Percentiles rank a stretch among this genome's conserved stretches.
These are phyloP conservation scores for Myotis vivesi DNA, from an alignment of 2,797 vertebrate genomes.

Conservation along the genomic window DNA sequence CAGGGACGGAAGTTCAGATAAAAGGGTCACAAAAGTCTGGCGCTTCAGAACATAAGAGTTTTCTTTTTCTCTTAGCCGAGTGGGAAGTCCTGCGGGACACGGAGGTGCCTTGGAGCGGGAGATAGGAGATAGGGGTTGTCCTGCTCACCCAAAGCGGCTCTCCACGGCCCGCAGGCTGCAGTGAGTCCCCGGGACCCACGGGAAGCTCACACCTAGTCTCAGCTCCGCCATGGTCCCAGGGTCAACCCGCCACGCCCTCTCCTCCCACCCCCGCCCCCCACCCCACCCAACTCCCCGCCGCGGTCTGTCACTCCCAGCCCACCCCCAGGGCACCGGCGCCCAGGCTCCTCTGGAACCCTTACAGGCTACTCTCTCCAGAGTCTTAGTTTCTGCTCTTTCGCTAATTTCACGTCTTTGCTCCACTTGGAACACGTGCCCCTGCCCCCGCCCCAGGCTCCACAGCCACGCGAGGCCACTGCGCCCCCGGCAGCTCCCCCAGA, in stretches of 20 bases:
- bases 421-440: neutral
- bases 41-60: neutral
- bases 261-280: neutral
- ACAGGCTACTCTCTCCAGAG: neutral
- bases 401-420: neutral
- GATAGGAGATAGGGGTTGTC: neutral
- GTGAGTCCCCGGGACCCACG: neutral
- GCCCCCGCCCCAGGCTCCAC: neutral
- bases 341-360: neutral
- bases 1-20: neutral
- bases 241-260: neutral
- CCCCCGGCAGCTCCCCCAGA: neutral
- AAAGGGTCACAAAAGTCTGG: neutral
- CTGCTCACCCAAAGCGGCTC: neutral
- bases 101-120: neutral
- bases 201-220: neutral
- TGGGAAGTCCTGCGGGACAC: neutral
- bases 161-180: neutral
- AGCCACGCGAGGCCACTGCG: neutral
- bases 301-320: neutral
- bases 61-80: neutral
- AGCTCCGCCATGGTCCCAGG: rapidly evolving
- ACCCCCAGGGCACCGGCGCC: too few species aligned
- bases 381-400: neutral
- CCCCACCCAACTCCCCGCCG: rapidly evolving